Base-by-base conservation (phyloP, 2,888 invertebrate genomes). In the Plebejus argus region DNA sequence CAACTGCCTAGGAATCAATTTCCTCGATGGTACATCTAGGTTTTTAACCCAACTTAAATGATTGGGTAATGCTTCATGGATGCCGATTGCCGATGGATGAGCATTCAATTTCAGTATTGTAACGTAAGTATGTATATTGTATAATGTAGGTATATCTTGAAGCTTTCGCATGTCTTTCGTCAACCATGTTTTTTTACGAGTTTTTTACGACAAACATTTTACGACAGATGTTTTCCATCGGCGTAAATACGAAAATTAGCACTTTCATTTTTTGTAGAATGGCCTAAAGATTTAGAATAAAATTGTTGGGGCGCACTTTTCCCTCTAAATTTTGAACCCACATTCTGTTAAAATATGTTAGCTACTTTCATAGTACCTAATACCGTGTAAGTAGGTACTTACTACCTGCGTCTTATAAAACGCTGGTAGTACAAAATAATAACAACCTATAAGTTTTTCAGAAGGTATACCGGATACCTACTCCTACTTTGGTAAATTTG, bases 141-240 rank as follows among this genome's bases (percentile, higher is more conserved):
- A n/a, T n/a, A n/a, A 45, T 12, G 35, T 35, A 35, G 7, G 3
- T 58, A 23, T 23, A 23, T 23, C 61, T 10, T 61, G 28, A 61
- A 66, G 66, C 28, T 33, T 66, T 33, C 28, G 28, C 28, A 0
- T 28, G 12, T 23, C 20, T 58, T 58, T 33, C 66, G 66, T 66
- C 66, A 28, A 66, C 28, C 66, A 28, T 61, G 12, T 66, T 66
- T 10, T 10, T 66, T 66, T 66, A 66, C 66, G 33, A 66, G 12
- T 15, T 66, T 66, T 66, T 66, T 66, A 66, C 28, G 66, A 66
- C 66, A 28, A 12, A 66, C 28, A 28, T 15, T 66, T 66, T 28
- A 66, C 66, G 66, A 66, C 66, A 18, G 33, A 66, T 66, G 66
- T 33, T 66, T 66, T 66, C 66, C 33, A 33, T 66, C 66, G 66